Base-by-base conservation (phyloP, 2,113 vertebrate species). In the Girardinichthys multiradiatus region DNA sequence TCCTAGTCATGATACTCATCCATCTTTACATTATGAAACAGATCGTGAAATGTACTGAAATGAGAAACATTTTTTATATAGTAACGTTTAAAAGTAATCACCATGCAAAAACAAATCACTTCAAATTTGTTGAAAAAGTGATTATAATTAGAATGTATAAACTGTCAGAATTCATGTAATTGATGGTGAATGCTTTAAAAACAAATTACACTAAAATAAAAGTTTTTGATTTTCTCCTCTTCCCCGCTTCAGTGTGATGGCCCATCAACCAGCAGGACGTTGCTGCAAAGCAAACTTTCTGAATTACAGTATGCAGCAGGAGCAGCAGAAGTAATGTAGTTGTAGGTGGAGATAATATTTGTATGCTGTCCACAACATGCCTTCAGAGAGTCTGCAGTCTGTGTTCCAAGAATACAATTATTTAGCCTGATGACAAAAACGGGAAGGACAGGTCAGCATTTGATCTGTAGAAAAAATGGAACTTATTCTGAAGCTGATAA, bases 261-360 rank as follows among this genome's bases (percentile, higher is more conserved):
- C 70, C 76, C 83, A 68, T 30, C 67, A 73, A 68, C 3, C 65
- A 72, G 78, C 64, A 35, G 57, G 68, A 62, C 14, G 42, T 42
- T 67, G 64, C 62, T 13, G 29, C 39, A 64, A 30, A 71, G 15
- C 28, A 72, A 67, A 27, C 62, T 28, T 70, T 81, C 27, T 45
- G 64, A 74, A 70, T 72, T 57, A 68, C 27, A 73, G 29, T 21
- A 35, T n/a, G 42, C 19, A 79, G 67, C 59, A 64, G 64, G 65
- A 11, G 30, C 28, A 48, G 45, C 31, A 63, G 67, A 30, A 78
- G 61, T 11, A 30, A 57, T 14, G n/a, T 1, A 68, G 66, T 30
- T 79, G 45, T 31, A 39, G 57, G 6, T 67, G 60, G 63, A 76
- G 74, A 65, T 73, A 31, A 39, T 29, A 37, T 15, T 31, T 57